Base-by-base conservation (phyloP, 2,113 vertebrate species). In the Psilopogon haemacephalus region DNA sequence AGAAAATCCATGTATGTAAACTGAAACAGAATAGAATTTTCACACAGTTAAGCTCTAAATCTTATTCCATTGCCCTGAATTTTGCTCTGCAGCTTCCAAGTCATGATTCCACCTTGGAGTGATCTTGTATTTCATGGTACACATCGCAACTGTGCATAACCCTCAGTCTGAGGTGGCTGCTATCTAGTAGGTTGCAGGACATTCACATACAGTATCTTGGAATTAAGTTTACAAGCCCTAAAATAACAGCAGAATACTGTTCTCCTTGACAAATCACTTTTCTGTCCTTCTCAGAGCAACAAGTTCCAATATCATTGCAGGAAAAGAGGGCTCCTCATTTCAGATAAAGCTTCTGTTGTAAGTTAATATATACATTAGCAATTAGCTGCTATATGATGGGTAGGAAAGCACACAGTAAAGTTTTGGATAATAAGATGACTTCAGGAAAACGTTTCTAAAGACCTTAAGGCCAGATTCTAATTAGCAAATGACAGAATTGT, bases 381-480 rank as follows among this genome's bases (percentile, higher is more conserved):
- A 93, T 88, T 75, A 86, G 78, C 38, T 81, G 81, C 82, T 85
- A 21, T 77, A 42, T 20, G 28, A 59, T 30, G 52, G 35, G 33
- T 28, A 40, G 72, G 26, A 63, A 87, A 86, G 82, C 5, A 17
- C 52, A 44, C 26, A 90, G 77, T 40, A 73, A 94, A 94, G 72
- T 80, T 89, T 58, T 38, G 8, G 15, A n/a, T 76, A 86, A 77
- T 89, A 81, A 81, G 40, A 79, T 21, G 26, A 79, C 35, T 83
- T 91, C 50, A 62, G 70, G 56, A 70, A 67, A 94, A 70, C 68
- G 54, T 92, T 95, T 92, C 82, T 80, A 26, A 87, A 92, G 89
- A 92, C 78, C 93, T 90, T 55, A 65, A 27, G 89, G 79, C 89
- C 77, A 86, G 64, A 91, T 81, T 91, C 90, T 85, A 94, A 94